Base-by-base conservation (phyloP, 2,888 invertebrate species). In the Drosophila paucipuncta region DNA sequence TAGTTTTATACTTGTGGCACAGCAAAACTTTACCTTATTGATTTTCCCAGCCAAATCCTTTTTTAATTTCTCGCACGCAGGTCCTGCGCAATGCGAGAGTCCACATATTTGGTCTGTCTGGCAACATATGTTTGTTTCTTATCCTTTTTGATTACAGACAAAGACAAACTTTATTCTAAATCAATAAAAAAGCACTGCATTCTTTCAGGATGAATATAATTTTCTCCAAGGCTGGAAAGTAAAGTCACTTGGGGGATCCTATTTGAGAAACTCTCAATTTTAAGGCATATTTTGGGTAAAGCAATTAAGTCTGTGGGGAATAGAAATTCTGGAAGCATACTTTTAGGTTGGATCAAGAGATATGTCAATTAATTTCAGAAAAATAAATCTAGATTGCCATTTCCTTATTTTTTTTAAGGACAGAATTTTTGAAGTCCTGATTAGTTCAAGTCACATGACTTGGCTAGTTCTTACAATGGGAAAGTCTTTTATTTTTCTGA, bases 41-140 rank as follows among this genome's bases (percentile, higher is more conserved):
- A 78, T 78, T 78, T 78, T 78, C 50, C 25, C 28, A 31, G 50
- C 25, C 55, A 43, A 28, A 60, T 22, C 16, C 7, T 47, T 47
- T 47, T 25, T 25, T 63, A 33, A 22, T 31, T 41, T 18, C 49
- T 25, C 37, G 13, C 57, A 16, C 5, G 10, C 10, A 64, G 72
- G 50, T 70, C 66, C 76, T 77, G 80, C 77, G 77, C 77, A 80
- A 2, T 66, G 33, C 10, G 30, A 30, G n/a, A 25, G 31, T 22
- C 18, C 0, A 1, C 5, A 33, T 0, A 30, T 59, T 67, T 43
- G 1, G 4, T 10, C 11, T 43, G 30, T 77, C 69, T 80, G 77
- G 77, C 80, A 77, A 35, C 57, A 28, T n/a, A n/a, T 28, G 39
- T 39, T 4, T 9, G 13, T 57, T 4, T n/a, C 1, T 6, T 16